A percentile compares a stretch with the other conserved stretches of the same genome.
Evolutionary conservation across 2,888 invertebrate species (phyloP).

Genomic region (Plagodis dolabraria): DNA sequence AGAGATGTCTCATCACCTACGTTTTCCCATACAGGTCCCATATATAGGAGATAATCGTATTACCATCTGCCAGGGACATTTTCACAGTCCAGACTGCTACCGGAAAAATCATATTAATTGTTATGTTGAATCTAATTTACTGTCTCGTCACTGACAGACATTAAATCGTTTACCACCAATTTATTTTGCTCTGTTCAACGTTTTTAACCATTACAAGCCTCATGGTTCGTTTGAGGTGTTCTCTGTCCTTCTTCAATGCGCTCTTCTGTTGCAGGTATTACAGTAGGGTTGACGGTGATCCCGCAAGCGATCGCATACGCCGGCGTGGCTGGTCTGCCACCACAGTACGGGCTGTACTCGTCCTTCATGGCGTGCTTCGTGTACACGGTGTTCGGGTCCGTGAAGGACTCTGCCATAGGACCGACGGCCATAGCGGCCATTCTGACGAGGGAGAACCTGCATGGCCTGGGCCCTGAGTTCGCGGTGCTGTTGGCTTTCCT

Average conservation of each 20-base stretch:
- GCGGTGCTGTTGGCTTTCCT: conserved; percentile 90
- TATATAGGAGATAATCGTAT: too few relatives aligned
- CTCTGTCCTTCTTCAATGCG: not conserved
- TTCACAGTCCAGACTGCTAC: too few relatives aligned
- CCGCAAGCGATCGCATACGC: conserved; percentile 95
- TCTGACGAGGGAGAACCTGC: conserved; percentile 89
- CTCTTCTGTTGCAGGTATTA: conserved; percentile 62
- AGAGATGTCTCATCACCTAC: too few relatives aligned
- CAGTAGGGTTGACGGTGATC: conserved; percentile 92
- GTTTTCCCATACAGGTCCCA: too few relatives aligned
- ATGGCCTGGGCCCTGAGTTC: conserved; percentile 88
- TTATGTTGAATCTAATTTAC: too few relatives aligned
- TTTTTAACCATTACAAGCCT: not conserved
- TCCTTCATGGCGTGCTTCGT: conserved; percentile 97
- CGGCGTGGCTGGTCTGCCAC: conserved; percentile 89
- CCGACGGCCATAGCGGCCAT: conserved; percentile 95
- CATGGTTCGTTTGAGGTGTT: not conserved
- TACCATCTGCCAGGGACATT: too few relatives aligned
- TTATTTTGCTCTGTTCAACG: not conserved
- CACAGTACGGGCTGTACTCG: conserved; percentile 95
- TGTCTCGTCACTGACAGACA: too few relatives aligned
- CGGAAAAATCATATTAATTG: too few relatives aligned
- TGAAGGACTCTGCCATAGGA: conserved; percentile 88
- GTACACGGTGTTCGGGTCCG: conserved; percentile 94
- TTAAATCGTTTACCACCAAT: too few relatives aligned